Conservation (phyloP, 2,113 vertebrate genomes). For the Taurulus bubalis region DNA sequence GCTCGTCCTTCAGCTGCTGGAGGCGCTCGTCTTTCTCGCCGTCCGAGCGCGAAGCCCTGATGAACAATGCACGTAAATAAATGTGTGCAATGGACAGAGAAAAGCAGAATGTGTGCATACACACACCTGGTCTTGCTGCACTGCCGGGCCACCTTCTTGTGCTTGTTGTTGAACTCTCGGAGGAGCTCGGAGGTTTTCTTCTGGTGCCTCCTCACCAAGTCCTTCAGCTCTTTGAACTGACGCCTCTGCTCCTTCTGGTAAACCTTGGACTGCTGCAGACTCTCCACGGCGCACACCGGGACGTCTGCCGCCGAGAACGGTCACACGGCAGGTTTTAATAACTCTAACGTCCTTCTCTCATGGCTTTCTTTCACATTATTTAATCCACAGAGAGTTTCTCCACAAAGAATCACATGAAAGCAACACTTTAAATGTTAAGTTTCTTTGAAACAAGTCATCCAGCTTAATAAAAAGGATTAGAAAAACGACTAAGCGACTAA, state of each 20-base stretch:
- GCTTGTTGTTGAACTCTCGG: constrained; percentile 73
- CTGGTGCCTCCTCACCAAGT: constrained; percentile 94
- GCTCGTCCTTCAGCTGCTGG: constrained; percentile 92
- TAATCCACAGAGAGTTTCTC: neutral
- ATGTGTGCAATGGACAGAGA: no score
- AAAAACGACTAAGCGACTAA: neutral
- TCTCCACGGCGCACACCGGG: constrained; percentile 89
- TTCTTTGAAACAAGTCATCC: neutral
- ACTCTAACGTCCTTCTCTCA: no score
- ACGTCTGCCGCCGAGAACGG: constrained; percentile 86
- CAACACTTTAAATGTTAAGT: neutral
- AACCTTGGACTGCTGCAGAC: constrained; percentile 92
- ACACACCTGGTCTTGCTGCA: constrained; percentile 92
- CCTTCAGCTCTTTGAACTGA: constrained; percentile 99
- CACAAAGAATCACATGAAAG: neutral
- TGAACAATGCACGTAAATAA: no score
- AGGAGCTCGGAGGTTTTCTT: constrained; percentile 91
- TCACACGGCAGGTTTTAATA: neutral
- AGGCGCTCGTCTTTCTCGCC: constrained; percentile 91
- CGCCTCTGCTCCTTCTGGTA: constrained; percentile 96
- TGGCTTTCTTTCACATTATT: no score
- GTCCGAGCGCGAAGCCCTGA: constrained; percentile 86
- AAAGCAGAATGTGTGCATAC: constrained; percentile 57
- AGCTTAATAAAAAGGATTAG: neutral
- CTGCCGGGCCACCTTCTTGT: constrained; percentile 88